phyloP scores from a whole-genome alignment of 2,113 vertebrate species.

The Chrysemys picta region DNA sequence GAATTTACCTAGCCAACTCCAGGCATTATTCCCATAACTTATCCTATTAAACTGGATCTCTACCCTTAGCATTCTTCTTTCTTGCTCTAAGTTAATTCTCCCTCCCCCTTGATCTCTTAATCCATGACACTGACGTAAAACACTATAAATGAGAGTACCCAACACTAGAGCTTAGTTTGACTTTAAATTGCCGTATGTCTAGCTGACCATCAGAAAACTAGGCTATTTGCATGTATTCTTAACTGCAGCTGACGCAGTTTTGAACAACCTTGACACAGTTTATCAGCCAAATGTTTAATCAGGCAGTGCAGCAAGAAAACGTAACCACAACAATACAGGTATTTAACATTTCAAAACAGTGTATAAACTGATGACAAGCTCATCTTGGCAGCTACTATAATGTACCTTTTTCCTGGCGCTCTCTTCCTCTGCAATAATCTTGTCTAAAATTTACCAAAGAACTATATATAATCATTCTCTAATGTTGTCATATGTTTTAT shows the following conservation, averaged over 20 bases:
- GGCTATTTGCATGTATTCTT: constrained; percentile 26
- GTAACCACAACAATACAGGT: constrained; percentile 43
- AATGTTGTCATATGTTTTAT: not conserved
- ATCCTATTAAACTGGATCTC: not conserved
- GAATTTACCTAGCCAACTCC: not conserved
- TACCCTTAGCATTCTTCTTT: not conserved
- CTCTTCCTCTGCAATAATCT: constrained; percentile 57
- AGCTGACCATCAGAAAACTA: constrained; percentile 23
- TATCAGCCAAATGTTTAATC: constrained; percentile 67
- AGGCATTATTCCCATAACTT: not conserved
- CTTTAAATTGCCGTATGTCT: constrained; percentile 3
- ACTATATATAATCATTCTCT: not conserved
- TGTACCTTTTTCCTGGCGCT: not conserved
- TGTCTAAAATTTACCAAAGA: not conserved
- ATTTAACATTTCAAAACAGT: constrained; percentile 65
- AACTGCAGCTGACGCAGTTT: constrained; percentile 1
- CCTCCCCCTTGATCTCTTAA: not conserved
- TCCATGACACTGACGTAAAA: not conserved
- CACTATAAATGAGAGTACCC: not conserved
- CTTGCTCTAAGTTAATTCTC: not conserved
- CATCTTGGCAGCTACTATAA: constrained; percentile 48
- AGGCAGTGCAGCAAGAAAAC: constrained; percentile 50
- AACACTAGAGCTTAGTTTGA: not conserved
- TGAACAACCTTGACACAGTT: constrained; percentile 49
- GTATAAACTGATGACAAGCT: constrained; percentile 49